phyloP scores from a whole-genome alignment of 2,888 invertebrate species.

The Caenorhabditis angaria region DNA sequence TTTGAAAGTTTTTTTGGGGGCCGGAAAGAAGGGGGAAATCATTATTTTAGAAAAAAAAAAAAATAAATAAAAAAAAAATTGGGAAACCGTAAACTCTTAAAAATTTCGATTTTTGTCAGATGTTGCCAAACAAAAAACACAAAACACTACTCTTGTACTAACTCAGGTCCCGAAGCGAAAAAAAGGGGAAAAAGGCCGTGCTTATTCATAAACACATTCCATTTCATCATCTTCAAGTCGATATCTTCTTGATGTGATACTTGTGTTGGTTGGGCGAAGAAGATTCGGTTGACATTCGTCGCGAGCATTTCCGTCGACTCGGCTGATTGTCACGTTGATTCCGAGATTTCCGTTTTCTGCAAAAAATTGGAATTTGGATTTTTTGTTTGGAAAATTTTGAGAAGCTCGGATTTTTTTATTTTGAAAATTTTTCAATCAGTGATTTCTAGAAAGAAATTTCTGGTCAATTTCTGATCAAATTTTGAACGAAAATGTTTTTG shows the following conservation, averaged over 20 bases:
- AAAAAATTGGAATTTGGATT: conserved; percentile 10
- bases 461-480: too few species aligned
- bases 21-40: too few species aligned
- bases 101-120: too few species aligned
- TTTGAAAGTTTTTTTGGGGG: too few species aligned
- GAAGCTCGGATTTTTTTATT: neutral
- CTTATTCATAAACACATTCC: conserved; percentile 12
- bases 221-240: conserved; percentile 6
- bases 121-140: too few species aligned
- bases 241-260: neutral
- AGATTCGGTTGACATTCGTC: conserved; percentile 21
- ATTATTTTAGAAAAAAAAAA: too few species aligned
- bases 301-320: conserved; percentile 19
- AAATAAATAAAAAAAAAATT: too few species aligned
- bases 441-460: too few species aligned
- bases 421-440: neutral
- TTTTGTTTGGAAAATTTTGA: conserved; percentile 1
- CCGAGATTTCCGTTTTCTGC: conserved; percentile 95
- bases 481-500: too few species aligned
- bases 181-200: neutral
- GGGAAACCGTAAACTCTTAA: too few species aligned
- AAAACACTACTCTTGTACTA: neutral
- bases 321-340: conserved; percentile 97
- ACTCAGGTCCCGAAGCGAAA: neutral
- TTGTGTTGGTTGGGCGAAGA: neutral